Evolutionary conservation across 1,140 invertebrate genomes (phyloP), one percentile per base, ranked within the genome.

Genomic region (Cydia amplana): DNA sequence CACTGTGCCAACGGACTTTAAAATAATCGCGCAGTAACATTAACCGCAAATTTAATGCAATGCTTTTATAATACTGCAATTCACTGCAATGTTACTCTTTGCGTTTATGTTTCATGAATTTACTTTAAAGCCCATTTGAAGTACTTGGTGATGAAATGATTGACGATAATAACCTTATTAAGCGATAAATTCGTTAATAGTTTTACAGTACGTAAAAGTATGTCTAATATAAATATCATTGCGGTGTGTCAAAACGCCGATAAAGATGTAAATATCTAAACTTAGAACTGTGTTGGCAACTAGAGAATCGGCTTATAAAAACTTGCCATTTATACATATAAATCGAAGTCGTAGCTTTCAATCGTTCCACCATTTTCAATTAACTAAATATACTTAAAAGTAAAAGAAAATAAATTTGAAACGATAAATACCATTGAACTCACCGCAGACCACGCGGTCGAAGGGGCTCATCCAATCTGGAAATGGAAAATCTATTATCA

Each of bases 401-500:
- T 91, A 91, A 93, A 93, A 90, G 81, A 91, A 92, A 91, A 91
- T 86, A 89, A 91, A 91, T 90, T 93, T 93, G 93, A 91, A 89
- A 91, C 93, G 91, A 93, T 94, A 94, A 94, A 93, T 95, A 95
- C 95, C 95, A 94, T 95, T 95, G 88, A 96, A 97, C 96, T 97
- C 96, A 96, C 96, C 97, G 95, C 97, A 97, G 89, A 97, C 96
- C 93, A 97, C 97, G 94, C 97, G 95, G 94, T 97, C 97, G 93
- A 97, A 97, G 81, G 97, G 97, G 93, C 96, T 97, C 96, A 97
- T 97, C 97, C 97, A 97, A 95, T 97, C 97, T 97, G 95, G 89
- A 93, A 93, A 93, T 86, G 91, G 92, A 90, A 93, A 93, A 93
- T 93, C 93, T 93, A 93, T 93, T 93, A 93, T 93, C 92, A 93